phyloP scores from a whole-genome alignment of 35 echinoderm and acorn worm species.

The Amphiura filiformis region DNA sequence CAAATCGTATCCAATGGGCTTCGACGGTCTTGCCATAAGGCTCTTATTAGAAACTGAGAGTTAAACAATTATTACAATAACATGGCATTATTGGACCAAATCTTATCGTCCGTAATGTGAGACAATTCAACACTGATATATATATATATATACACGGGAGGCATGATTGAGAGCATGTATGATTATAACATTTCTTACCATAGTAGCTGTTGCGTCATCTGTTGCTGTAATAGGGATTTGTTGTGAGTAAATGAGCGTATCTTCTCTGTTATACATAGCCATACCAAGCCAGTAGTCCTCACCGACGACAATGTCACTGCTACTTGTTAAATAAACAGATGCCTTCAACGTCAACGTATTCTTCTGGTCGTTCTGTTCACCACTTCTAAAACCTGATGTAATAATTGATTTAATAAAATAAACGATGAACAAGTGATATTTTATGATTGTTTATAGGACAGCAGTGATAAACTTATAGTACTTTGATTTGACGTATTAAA shows the following conservation, averaged over 20 bases:
- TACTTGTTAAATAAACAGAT: slow-evolving; percentile 72
- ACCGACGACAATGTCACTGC: slow-evolving; percentile 46
- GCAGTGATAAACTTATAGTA: background rate
- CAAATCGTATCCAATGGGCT: no score
- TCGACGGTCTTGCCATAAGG: no score
- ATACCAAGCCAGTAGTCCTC: slow-evolving; percentile 72
- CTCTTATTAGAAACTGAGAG: no score
- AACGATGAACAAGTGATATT: background rate
- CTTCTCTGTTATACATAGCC: slow-evolving; percentile 27
- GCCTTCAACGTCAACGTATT: slow-evolving; percentile 57
- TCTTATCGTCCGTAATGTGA: no score
- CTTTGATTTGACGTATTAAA: background rate
- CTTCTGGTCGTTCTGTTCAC: slow-evolving; percentile 16
- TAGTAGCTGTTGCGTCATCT: slow-evolving; percentile 13
- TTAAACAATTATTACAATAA: no score
- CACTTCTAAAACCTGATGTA: slow-evolving; percentile 43
- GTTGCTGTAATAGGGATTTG: slow-evolving; percentile 58
- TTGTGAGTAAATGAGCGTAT: slow-evolving; percentile 46
- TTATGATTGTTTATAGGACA: background rate
- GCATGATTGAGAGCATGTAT: no score
- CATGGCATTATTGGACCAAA: no score
- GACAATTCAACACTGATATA: no score
- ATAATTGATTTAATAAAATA: no score
- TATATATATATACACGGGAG: no score
- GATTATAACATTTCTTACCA: slow-evolving; percentile 78